These are phyloP conservation scores for Zaprionus gabonicus DNA, from an alignment of 1,140 invertebrate genomes.

Conservation along the genomic window DNA sequence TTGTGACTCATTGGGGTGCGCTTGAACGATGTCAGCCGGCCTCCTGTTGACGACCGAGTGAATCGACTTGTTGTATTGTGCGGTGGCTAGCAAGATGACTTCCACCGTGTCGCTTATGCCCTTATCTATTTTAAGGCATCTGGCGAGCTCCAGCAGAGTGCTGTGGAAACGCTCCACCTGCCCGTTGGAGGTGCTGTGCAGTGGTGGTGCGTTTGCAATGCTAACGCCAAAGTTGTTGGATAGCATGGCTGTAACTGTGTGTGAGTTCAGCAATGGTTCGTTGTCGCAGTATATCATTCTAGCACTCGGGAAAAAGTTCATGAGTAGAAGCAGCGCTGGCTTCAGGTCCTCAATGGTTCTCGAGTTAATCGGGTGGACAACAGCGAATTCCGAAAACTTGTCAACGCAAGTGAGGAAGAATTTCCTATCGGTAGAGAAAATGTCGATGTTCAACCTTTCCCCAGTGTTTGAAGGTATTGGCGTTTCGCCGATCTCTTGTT, in stretches of 20 bases:
- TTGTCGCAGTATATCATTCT: constrained; percentile 11
- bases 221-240: constrained; percentile 3
- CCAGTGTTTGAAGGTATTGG: too few relatives aligned
- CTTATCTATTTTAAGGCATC: neutral
- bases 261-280: constrained; percentile 7
- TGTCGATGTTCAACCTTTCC: too few relatives aligned
- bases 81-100: neutral
- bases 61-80: neutral
- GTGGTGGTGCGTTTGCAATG: constrained; percentile 11
- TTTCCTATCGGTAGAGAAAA: too few relatives aligned
- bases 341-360: constrained; percentile 11
- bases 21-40: neutral
- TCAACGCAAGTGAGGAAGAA: neutral
- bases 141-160: neutral
- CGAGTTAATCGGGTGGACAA: neutral
- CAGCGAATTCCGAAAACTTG: constrained; percentile 11
- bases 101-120: constrained; percentile 8
- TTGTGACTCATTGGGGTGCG: too few relatives aligned
- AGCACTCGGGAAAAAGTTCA: constrained; percentile 8
- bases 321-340: neutral
- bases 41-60: neutral
- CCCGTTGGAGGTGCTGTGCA: neutral
- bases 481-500: too few relatives aligned
- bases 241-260: neutral
- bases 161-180: constrained; percentile 12